Evolutionary conservation across 2,113 vertebrate genomes (phyloP).

Genomic region (Phyllostomus hastatus): DNA sequence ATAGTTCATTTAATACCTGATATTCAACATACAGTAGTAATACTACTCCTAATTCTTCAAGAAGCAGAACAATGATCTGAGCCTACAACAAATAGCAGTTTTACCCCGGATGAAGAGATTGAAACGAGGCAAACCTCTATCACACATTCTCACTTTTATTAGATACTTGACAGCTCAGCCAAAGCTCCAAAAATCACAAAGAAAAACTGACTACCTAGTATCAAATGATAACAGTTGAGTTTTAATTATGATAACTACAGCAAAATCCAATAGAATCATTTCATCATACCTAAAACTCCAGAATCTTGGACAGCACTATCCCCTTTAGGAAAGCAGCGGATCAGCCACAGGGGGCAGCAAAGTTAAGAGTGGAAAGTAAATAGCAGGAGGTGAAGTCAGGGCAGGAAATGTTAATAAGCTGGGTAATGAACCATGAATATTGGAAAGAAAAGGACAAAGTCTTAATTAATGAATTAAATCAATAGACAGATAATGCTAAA

Average conservation of each 20-base stretch:
- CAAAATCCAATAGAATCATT: neutral
- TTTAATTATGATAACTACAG: neutral
- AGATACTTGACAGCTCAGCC: neutral
- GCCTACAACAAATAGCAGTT: neutral
- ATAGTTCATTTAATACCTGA: neutral
- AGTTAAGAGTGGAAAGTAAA: slow-evolving; percentile 53
- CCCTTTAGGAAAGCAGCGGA: neutral
- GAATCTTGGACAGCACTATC: neutral
- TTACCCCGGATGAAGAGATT: neutral
- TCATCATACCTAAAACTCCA: slow-evolving; percentile 18
- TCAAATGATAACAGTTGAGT: neutral
- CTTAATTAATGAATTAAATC: slow-evolving; percentile 59
- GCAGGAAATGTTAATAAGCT: slow-evolving; percentile 49
- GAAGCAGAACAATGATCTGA: neutral
- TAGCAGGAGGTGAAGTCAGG: slow-evolving; percentile 44
- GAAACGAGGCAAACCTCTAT: neutral
- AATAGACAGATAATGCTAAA: slow-evolving; percentile 19
- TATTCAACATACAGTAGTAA: neutral
- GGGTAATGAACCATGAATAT: slow-evolving; percentile 41
- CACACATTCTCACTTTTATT: neutral
- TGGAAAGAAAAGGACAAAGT: slow-evolving; percentile 42
- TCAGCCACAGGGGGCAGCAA: slow-evolving; percentile 62
- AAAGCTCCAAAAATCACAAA: slow-evolving; percentile 18
- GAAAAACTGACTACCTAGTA: neutral
- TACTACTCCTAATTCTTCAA: neutral